Evolutionary conservation across 2,113 vertebrate species (phyloP).

Genomic region (Bubo bubo): DNA sequence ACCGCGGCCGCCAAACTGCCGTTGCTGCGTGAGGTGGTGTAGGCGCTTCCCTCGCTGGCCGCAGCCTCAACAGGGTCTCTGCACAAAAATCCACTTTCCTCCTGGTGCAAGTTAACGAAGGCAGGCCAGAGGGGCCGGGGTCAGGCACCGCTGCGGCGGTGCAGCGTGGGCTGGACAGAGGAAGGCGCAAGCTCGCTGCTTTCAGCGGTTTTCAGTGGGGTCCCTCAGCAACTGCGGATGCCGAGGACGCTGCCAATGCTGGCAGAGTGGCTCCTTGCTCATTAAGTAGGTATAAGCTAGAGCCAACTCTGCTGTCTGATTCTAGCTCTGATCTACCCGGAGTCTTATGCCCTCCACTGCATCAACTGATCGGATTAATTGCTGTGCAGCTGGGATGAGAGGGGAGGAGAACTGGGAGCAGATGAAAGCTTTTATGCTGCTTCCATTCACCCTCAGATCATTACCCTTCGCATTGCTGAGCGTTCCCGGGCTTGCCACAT

Average conservation of each 20-base stretch:
- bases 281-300: neutral
- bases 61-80: neutral
- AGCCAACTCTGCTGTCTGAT: neutral
- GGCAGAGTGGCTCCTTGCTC: neutral
- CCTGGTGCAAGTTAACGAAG: fast-evolving
- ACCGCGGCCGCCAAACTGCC: fast-evolving
- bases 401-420: neutral
- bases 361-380: neutral
- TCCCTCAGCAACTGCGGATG: neutral
- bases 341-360: neutral
- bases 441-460: neutral
- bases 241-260: neutral
- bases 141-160: fast-evolving
- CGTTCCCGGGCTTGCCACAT: neutral
- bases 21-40: fast-evolving
- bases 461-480: neutral
- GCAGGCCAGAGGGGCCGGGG: fast-evolving
- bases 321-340: neutral
- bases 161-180: fast-evolving
- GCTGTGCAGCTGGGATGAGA: neutral
- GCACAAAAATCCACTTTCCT: neutral
- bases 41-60: fast-evolving
- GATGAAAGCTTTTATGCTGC: neutral
- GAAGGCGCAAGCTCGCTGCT: neutral
- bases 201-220: neutral